Conservation (phyloP, 2,797 vertebrate genomes). For the Antennarius maculatus region DNA sequence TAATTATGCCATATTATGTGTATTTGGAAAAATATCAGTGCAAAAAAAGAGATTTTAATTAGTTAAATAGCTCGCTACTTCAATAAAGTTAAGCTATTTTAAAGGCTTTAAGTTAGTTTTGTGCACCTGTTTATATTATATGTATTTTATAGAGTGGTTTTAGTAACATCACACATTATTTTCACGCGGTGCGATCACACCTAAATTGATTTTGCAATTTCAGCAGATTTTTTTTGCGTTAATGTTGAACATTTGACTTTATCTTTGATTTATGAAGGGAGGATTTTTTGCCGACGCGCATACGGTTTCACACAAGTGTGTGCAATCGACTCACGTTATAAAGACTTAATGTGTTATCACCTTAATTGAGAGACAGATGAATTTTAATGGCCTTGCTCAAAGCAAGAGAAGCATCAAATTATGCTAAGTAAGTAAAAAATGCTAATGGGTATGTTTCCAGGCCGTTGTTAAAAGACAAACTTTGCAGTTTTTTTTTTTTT, state of each 20-base stretch:
- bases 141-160: too few relatives aligned
- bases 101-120: too few relatives aligned
- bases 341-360: slow-evolving; percentile 57
- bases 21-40: too few relatives aligned
- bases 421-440: slow-evolving; percentile 74
- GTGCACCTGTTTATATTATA: too few relatives aligned
- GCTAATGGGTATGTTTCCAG: slow-evolving; percentile 57
- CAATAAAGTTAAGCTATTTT: too few relatives aligned
- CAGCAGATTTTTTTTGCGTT: too few relatives aligned
- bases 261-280: neutral
- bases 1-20: too few relatives aligned
- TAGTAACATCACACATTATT: too few relatives aligned
- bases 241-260: neutral
- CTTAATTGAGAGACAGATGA: slow-evolving; percentile 75
- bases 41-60: too few relatives aligned
- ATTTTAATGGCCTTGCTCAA: slow-evolving; percentile 78
- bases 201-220: too few relatives aligned
- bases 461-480: slow-evolving; percentile 50
- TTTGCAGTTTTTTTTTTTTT: slow-evolving; percentile 52
- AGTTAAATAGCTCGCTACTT: too few relatives aligned
- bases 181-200: too few relatives aligned
- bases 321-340: slow-evolving; percentile 35
- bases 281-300: slow-evolving; percentile 5
- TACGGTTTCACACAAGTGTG: slow-evolving; percentile 14
- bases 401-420: slow-evolving; percentile 71